phyloP scores from a whole-genome alignment of 2,113 vertebrate genomes.

The Columbina picui region DNA sequence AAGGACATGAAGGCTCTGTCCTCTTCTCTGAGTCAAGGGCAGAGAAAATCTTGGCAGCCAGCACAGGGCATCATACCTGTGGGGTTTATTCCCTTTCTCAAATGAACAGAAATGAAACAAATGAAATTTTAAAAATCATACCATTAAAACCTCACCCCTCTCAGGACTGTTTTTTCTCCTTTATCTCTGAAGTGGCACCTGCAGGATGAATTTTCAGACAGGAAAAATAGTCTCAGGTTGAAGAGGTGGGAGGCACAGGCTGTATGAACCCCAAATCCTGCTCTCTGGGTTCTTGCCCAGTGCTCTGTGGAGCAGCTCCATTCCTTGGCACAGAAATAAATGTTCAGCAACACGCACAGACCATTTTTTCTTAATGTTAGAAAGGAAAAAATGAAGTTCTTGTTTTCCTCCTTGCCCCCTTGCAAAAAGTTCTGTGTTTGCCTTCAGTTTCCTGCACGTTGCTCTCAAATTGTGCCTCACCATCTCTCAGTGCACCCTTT shows the following conservation, averaged over 20 bases:
- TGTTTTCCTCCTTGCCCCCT: neutral
- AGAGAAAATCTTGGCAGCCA: neutral
- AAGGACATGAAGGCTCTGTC: neutral
- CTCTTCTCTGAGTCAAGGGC: neutral
- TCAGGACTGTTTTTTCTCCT: neutral
- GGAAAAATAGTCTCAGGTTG: neutral
- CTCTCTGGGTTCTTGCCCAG: neutral
- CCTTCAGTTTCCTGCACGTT: neutral
- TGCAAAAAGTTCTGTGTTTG: neutral
- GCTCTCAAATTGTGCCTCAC: neutral
- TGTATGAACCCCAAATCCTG: neutral
- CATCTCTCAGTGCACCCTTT: neutral
- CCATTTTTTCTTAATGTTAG: neutral
- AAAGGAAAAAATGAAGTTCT: neutral
- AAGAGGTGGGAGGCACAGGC: accelerated
- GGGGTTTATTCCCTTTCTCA: neutral
- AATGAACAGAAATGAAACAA: neutral
- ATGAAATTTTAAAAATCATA: neutral
- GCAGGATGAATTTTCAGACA: neutral
- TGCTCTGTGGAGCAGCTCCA: neutral
- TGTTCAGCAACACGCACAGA: neutral
- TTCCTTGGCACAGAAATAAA: neutral
- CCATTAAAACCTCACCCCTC: neutral
- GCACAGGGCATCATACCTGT: neutral
- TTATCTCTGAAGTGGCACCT: neutral